A percentile compares a stretch with the other conserved stretches of the same genome.
Conservation (phyloP, 2,797 vertebrate genomes). For the Tiaroga cobitis region DNA sequence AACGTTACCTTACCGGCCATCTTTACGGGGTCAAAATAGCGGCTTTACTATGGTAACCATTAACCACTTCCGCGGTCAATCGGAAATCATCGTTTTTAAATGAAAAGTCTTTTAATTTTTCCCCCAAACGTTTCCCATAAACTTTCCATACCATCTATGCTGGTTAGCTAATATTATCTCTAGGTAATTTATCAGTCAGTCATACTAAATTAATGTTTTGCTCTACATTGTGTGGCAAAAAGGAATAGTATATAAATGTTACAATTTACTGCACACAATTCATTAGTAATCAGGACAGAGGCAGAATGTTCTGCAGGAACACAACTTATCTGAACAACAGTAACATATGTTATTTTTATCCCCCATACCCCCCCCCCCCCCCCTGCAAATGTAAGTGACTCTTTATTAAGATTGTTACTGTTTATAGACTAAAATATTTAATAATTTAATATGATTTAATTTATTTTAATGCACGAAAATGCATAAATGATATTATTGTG, state of each 20-base stretch:
- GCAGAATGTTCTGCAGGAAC: not conserved
- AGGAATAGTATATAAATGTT: not conserved
- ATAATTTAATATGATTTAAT: no score
- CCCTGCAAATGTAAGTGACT: no score
- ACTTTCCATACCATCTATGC: not conserved
- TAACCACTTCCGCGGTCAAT: conserved; percentile 57
- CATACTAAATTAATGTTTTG: not conserved
- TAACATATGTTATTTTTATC: no score
- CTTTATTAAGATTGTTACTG: no score
- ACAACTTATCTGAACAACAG: no score
- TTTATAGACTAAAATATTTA: no score
- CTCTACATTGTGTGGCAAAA: not conserved
- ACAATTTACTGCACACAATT: not conserved
- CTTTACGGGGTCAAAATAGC: conserved; percentile 32
- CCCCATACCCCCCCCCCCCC: fast-evolving
- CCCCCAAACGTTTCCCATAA: not conserved
- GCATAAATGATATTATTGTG: no score
- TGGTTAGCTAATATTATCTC: not conserved
- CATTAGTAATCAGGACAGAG: not conserved
- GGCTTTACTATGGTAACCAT: conserved; percentile 52
- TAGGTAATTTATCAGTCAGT: not conserved
- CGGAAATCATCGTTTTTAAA: not conserved
- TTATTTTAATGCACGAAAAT: no score
- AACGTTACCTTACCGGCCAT: conserved; percentile 66
- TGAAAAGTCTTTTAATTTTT: not conserved